Evolutionary conservation across 2,797 vertebrate genomes (phyloP).

Genomic region (Holocentrus rufus): DNA sequence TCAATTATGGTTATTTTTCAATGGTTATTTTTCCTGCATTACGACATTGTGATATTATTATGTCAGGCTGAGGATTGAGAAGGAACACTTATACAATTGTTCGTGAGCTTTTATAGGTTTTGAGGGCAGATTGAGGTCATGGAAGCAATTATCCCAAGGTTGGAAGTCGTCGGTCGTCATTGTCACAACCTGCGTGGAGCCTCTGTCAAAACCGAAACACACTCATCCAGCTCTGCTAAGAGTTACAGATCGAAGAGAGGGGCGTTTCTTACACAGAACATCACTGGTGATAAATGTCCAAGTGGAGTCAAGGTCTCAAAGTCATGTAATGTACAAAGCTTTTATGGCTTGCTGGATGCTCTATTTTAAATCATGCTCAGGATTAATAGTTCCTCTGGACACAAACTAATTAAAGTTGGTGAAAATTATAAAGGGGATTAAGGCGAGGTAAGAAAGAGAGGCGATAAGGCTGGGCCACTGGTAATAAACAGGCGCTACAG

Average conservation of each 20-base stretch:
- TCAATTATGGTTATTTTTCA: no score
- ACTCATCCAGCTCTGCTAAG: conserved; percentile 10
- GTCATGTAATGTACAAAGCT: conserved; percentile 37
- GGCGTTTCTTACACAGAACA: conserved; percentile 5
- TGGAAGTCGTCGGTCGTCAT: conserved; percentile 12
- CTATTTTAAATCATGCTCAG: conserved; percentile 55
- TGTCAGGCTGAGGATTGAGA: background rate
- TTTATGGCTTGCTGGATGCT: conserved; percentile 45
- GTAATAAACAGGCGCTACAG: conserved; percentile 53
- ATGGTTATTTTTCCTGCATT: conserved; percentile 14
- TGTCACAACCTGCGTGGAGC: conserved; percentile 21
- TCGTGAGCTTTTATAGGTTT: conserved; percentile 14
- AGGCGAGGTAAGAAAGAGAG: conserved; percentile 55
- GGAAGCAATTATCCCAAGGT: conserved; percentile 54
- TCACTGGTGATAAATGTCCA: conserved; percentile 30
- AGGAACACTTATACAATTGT: background rate
- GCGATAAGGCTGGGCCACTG: conserved; percentile 51
- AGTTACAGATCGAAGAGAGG: conserved; percentile 22
- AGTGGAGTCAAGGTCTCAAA: conserved; percentile 34
- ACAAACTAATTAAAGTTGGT: conserved; percentile 72
- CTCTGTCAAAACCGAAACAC: conserved; percentile 15
- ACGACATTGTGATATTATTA: background rate
- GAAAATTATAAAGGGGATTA: conserved; percentile 68
- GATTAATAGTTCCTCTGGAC: conserved; percentile 69
- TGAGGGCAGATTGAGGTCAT: conserved; percentile 51